Evolutionary conservation across 2,797 vertebrate species (phyloP).

Genomic region (Phataginus tetradactyla): DNA sequence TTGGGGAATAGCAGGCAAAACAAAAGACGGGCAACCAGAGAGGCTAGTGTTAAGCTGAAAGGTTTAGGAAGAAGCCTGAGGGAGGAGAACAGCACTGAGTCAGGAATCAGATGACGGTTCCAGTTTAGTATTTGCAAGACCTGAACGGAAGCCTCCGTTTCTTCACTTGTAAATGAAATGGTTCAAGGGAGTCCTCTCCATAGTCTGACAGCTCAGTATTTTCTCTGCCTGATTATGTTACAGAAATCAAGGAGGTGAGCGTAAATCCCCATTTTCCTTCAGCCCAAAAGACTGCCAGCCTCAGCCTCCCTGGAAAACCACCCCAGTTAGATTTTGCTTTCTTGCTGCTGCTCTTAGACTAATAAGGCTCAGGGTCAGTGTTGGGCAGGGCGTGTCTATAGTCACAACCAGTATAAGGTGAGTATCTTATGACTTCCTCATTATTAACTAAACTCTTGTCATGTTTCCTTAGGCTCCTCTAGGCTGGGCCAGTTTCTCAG

Average conservation of each 20-base stretch:
- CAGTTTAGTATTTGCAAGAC: neutral
- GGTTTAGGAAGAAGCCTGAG: neutral
- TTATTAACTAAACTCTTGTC: neutral
- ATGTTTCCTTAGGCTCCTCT: neutral
- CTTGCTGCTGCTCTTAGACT: neutral
- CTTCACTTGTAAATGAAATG: neutral
- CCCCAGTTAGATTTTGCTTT: neutral
- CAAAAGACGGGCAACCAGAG: neutral
- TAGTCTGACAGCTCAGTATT: neutral
- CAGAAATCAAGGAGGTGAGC: too few relatives aligned
- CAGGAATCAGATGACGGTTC: neutral
- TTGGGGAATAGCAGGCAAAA: neutral
- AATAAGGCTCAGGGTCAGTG: neutral
- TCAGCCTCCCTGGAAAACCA: neutral
- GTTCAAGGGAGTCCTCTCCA: neutral
- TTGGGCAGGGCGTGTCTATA: neutral
- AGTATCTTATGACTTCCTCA: neutral
- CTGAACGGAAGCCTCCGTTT: neutral
- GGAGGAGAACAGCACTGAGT: neutral
- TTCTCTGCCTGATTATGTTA: neutral
- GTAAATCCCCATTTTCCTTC: too few relatives aligned
- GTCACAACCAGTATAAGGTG: neutral
- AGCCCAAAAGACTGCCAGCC: neutral
- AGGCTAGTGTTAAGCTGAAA: neutral
- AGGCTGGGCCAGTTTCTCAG: neutral